Base-by-base conservation (phyloP, 2,797 vertebrate genomes). In the Spea hammondii region DNA sequence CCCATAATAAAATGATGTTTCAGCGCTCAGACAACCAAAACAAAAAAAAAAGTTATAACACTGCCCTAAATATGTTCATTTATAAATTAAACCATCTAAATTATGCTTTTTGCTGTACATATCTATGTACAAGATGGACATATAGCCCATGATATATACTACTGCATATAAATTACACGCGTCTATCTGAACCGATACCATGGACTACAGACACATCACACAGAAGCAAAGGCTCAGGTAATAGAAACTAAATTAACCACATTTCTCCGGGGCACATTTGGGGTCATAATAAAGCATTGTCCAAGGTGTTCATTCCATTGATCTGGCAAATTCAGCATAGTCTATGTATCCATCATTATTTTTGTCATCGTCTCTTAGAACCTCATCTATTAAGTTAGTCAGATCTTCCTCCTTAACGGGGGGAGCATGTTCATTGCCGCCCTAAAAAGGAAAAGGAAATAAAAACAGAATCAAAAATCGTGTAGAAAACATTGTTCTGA, bases 301-400 rank as follows among this genome's bases (percentile, higher is more conserved):
- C 14, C 65, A 70, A 65, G 83, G 70, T 5, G 4, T 77, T 89
- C 89, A 99, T 84, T 96, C 94, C 82, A 99, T 89, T 4, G 96
- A 99, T 84, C 94, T 97, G 77, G 97, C 97, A 64, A 99, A 99
- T 86, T 99, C 97, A 3, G 96, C 96, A 48, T 99, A 99, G 88
- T 99, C 96, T 57, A 99, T 98, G 84, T 95, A 99, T 4, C 97
- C 97, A 0, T 99, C 97, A 0, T 97, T 95, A 90, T 99, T 99
- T 86, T 95, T 96, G 89, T 99, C 97, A 49, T 98, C 96, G 9
- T 99, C 97, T 84, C 83, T 89, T 84, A 99, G 91, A 73, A 99
- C 95, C 0, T 95, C 96, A 49, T 99, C 97, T 54, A 99, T 97
- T 71, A 99, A 91, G 73, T 51, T 89, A 3, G 96, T 95, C 6